phyloP scores from a whole-genome alignment of 1,140 invertebrate species.

The Bombus pyrosoma region DNA sequence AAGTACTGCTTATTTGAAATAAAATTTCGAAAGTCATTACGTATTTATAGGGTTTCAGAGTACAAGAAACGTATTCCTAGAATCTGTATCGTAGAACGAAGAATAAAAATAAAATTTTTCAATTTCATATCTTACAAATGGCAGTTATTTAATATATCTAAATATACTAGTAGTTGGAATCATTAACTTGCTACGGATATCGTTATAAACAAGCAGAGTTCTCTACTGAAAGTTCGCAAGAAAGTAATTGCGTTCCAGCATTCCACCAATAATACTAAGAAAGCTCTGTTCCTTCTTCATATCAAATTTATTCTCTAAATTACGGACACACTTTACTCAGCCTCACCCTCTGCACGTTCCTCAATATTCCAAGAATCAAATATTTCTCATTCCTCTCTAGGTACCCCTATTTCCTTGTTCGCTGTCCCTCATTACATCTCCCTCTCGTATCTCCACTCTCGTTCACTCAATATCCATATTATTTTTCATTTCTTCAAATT shows the following conservation, averaged over 20 bases:
- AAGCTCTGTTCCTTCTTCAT: neutral
- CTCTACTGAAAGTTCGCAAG: neutral
- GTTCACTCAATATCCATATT: slow-evolving; percentile 14
- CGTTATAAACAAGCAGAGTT: no score
- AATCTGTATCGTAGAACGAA: no score
- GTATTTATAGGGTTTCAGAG: no score
- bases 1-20: no score
- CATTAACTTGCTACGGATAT: neutral
- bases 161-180: neutral
- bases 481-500: slow-evolving; percentile 26
- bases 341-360: neutral
- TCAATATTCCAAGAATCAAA: slow-evolving; percentile 34
- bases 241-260: neutral
- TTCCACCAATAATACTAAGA: neutral
- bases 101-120: no score
- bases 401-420: no score
- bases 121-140: no score
- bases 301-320: neutral
- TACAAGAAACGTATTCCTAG: no score
- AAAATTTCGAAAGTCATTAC: no score
- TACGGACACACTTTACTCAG: neutral
- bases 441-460: neutral
- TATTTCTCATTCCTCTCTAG: neutral
- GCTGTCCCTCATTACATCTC: neutral
- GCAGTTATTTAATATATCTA: no score